Conservation (phyloP, 2,888 invertebrate species). For the Orthonevra nobilis region DNA sequence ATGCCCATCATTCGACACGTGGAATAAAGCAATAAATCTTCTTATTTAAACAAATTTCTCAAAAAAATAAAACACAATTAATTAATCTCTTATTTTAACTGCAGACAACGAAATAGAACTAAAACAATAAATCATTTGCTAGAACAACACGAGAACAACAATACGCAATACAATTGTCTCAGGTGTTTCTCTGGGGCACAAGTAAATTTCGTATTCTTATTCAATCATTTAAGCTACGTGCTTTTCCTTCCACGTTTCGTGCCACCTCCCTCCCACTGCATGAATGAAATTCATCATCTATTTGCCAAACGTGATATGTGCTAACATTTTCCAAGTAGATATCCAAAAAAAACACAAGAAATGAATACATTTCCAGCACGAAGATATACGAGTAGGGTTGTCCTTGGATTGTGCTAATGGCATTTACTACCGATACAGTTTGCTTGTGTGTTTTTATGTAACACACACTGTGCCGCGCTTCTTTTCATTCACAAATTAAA, state of each 20-base stretch:
- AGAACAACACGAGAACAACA: no score
- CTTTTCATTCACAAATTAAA: slow-evolving; percentile 20
- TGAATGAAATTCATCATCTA: not conserved
- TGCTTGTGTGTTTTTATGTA: no score
- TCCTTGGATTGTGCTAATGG: slow-evolving; percentile 35
- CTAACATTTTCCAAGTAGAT: slow-evolving; percentile 29
- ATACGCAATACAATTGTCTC: not conserved
- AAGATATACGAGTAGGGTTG: slow-evolving; percentile 14
- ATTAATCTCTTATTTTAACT: no score
- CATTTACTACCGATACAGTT: not conserved
- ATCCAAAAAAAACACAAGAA: no score
- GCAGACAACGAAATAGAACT: no score
- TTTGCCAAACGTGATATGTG: slow-evolving; percentile 29
- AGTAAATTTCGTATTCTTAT: slow-evolving; percentile 3
- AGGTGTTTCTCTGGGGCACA: not conserved
- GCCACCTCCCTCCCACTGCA: not conserved
- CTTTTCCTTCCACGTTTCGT: not conserved
- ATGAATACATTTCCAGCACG: slow-evolving; percentile 26
- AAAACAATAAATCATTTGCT: no score
- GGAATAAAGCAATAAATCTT: no score
- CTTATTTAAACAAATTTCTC: no score
- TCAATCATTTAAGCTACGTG: slow-evolving; percentile 17
- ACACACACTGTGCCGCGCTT: not conserved
- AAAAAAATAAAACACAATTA: no score
- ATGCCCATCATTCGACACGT: no score